Conservation (phyloP, 2,113 vertebrate species). For the Alces alces region DNA sequence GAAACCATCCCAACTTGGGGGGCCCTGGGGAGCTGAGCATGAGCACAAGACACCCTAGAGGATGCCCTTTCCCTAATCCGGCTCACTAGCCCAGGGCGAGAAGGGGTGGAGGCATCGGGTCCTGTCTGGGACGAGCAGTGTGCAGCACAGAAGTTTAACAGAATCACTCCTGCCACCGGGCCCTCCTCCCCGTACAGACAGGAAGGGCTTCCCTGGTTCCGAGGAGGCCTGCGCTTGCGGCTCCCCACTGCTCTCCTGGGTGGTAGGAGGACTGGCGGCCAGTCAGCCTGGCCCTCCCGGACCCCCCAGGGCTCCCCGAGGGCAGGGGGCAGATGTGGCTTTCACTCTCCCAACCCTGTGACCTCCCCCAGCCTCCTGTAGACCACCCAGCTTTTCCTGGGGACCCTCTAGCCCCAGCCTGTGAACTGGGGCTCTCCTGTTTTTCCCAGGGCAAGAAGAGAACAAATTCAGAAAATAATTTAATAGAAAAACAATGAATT, state of each 20-base stretch:
- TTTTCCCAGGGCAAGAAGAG: not conserved
- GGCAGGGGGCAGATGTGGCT: not conserved
- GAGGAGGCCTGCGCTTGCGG: not conserved
- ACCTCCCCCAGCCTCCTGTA: not conserved
- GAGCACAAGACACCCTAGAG: not conserved
- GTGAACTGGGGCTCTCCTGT: not conserved
- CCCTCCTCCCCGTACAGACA: not conserved
- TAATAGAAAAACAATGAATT: constrained; percentile 57
- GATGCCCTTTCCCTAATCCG: not conserved
- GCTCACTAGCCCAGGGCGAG: not conserved
- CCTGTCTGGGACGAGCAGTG: not conserved
- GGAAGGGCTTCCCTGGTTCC: not conserved
- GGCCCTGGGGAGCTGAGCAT: not conserved
- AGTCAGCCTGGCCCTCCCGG: not conserved
- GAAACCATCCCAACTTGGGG: not conserved
- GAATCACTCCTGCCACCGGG: too few species aligned
- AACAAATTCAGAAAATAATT: constrained; percentile 69
- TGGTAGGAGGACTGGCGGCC: not conserved
- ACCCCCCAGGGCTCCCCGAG: not conserved
- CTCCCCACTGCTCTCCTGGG: not conserved
- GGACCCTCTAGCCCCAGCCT: too few species aligned
- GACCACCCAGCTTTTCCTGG: not conserved
- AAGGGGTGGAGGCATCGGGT: accelerated
- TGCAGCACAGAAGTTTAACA: not conserved
- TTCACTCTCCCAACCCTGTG: accelerated